A percentile compares a stretch with the other conserved stretches of the same genome.
These are phyloP conservation scores for Periophthalmodon schlosseri DNA, from an alignment of 2,113 vertebrate genomes.

Conservation along the genomic window DNA sequence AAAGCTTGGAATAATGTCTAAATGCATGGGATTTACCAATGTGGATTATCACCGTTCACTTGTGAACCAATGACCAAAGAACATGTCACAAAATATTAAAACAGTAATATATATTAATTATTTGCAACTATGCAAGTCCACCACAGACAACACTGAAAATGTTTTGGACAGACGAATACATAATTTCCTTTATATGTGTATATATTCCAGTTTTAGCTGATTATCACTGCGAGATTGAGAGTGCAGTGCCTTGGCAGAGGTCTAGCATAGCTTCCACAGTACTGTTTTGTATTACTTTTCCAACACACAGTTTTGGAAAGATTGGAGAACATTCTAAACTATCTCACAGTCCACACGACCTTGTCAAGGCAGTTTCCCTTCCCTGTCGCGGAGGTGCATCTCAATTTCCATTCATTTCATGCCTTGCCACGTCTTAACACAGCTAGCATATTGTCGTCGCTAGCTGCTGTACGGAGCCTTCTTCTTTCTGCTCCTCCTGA, in stretches of 20 bases:
- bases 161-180: no score
- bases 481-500: slow-evolving; percentile 40
- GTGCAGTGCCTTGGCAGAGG: neutral
- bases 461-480: slow-evolving; percentile 36
- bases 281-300: neutral
- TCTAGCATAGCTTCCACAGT: neutral
- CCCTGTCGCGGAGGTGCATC: slow-evolving; percentile 46
- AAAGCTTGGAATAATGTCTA: slow-evolving; percentile 76
- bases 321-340: neutral
- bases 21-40: slow-evolving; percentile 69
- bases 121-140: no score
- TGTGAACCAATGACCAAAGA: slow-evolving; percentile 58
- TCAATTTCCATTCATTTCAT: slow-evolving; percentile 69
- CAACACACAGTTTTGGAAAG: neutral
- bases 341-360: slow-evolving; percentile 29
- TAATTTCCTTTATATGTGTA: no score
- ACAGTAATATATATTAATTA: slow-evolving; percentile 13
- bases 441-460: slow-evolving; percentile 36
- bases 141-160: no score
- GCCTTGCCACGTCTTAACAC: slow-evolving; percentile 37
- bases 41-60: slow-evolving; percentile 70
- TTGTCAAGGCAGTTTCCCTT: slow-evolving; percentile 41
- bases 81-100: slow-evolving; percentile 47
- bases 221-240: no score
- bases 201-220: neutral